These are phyloP conservation scores for Coelopa frigida DNA, from an alignment of 1,140 invertebrate genomes.

Conservation along the genomic window DNA sequence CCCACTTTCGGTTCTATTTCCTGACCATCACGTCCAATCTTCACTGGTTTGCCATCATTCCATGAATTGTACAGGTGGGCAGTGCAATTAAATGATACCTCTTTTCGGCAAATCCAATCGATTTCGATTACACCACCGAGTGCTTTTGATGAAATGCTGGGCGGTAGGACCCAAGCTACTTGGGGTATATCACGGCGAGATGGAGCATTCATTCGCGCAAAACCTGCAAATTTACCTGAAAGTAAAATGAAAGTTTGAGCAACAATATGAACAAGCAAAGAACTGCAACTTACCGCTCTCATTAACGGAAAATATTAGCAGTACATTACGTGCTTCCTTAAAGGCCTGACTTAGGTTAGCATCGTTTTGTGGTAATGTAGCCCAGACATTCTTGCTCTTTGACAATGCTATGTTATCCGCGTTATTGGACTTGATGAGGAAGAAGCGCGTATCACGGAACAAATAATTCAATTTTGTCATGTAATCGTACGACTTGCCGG, in stretches of 20 bases:
- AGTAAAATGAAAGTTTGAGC: not conserved
- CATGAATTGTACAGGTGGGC: conserved; percentile 93
- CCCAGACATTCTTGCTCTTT: conserved; percentile 95
- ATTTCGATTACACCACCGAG: conserved; percentile 92
- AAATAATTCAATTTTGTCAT: conserved; percentile 88
- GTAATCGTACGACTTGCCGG: conserved; percentile 64
- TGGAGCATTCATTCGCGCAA: conserved; percentile 80
- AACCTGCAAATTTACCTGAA: conserved; percentile 71
- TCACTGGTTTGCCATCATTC: conserved; percentile 98
- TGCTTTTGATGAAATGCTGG: conserved; percentile 83
- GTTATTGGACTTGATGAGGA: conserved; percentile 97
- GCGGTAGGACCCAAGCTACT: conserved; percentile 93
- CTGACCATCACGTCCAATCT: conserved; percentile 97
- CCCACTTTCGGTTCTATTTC: conserved; percentile 94
- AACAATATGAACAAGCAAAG: not conserved
- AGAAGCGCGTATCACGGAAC: conserved; percentile 91
- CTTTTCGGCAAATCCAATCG: conserved; percentile 94
- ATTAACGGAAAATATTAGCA: conserved; percentile 95
- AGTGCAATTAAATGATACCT: conserved; percentile 86
- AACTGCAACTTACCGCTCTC: conserved; percentile 66
- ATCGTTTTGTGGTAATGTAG: conserved; percentile 94
- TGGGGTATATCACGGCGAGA: conserved; percentile 82
- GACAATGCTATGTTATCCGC: conserved; percentile 92
- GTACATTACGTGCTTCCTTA: conserved; percentile 84
- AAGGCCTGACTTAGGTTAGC: conserved; percentile 92